Evolutionary conservation across 1,140 invertebrate genomes (phyloP), one percentile per base, ranked within the genome.

Genomic region (Ooceraea biroi): DNA sequence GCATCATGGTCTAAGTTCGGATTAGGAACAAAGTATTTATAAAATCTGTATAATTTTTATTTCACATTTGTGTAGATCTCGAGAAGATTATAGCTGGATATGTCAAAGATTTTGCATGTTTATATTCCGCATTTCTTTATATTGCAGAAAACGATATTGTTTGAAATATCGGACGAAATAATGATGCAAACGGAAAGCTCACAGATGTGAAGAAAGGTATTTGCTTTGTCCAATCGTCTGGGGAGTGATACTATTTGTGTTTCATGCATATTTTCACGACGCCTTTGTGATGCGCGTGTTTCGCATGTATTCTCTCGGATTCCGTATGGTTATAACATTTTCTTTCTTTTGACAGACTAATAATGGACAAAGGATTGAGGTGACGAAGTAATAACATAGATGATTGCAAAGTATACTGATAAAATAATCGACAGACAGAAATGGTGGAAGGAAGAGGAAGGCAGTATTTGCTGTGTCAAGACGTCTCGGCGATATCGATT

Each of bases 401-500:
- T 44, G n/a, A 50, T 17, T 30, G 44, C 17, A 76, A 50, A 8
- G n/a, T 44, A 1, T 1, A 66, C 2, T 36, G 30, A n/a, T n/a
- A 57, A 66, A 66, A 57, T 77, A 27, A 14, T 66, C 48, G 1
- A n/a, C n/a, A 19, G 27, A 44, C n/a, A 68, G 14, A 66, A 69
- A n/a, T 44, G 30, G 17, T 25, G n/a, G n/a, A n/a, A 22, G 10
- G 7, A 30, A 55, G 30, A 46, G 14, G 12, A 69, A 55, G 36
- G 50, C 7, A 30, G 22, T 44, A 30, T 27, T 27, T 30, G 36
- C 50, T 68, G 12, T 17, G 36, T 69, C 76, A 69, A 69, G 57
- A 69, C 22, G 36, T 22, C 50, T 25, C n/a, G 25, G 25, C 22
- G 22, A 46, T 80, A 71, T 80, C 50, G 50, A 80, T 44, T 78